Conservation (phyloP, 2,797 vertebrate species). For the Dermochelys coriacea region DNA sequence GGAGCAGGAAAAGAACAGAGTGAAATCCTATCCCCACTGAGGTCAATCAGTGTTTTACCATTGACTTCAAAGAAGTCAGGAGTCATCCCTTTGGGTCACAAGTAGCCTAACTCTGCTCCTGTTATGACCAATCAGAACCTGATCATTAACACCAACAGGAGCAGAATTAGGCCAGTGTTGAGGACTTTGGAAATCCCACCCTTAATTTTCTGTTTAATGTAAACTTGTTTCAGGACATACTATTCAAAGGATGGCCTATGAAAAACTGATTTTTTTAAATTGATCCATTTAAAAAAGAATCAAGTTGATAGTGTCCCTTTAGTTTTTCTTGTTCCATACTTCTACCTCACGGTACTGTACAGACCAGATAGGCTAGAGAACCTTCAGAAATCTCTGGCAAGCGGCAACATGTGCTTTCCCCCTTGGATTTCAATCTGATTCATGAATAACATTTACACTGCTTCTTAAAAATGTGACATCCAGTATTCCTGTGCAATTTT, state of each 20-base stretch:
- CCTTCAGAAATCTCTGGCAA: constrained; percentile 18
- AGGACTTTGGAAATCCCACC: not conserved
- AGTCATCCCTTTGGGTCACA: not conserved
- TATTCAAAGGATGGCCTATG: not conserved
- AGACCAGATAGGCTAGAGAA: not conserved
- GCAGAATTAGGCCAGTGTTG: not conserved
- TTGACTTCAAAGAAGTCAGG: not conserved
- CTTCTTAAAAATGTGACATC: constrained; percentile 38
- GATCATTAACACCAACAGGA: not conserved
- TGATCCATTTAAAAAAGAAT: not conserved
- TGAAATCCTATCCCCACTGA: not conserved
- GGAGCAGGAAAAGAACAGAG: not conserved
- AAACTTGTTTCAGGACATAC: not conserved
- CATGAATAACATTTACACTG: constrained; percentile 37
- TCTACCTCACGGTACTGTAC: not conserved
- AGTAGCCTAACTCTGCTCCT: not conserved
- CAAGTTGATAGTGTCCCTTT: not conserved
- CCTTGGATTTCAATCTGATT: constrained; percentile 43
- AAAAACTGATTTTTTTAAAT: not conserved
- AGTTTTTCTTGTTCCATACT: not conserved
- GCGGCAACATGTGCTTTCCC: not conserved
- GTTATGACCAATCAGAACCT: not conserved
- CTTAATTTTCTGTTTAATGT: not conserved
- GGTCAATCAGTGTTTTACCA: not conserved
- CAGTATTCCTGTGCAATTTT: constrained; percentile 57